Conservation (phyloP, 2,888 invertebrate species). For the Drosophila macrothrix region DNA sequence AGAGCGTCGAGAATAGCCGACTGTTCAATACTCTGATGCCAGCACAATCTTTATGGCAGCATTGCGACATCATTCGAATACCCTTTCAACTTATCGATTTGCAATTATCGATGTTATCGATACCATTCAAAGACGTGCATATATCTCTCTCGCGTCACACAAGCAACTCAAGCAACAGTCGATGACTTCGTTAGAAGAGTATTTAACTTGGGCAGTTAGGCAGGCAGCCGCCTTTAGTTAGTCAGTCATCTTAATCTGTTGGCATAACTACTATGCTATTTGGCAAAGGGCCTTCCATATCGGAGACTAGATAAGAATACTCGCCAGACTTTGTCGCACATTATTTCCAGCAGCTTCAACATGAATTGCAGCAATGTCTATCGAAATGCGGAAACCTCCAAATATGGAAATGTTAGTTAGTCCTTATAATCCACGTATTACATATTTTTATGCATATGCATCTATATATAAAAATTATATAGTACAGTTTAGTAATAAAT, state of each 20-base stretch:
- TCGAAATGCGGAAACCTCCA: background rate
- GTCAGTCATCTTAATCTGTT: slow-evolving; percentile 45
- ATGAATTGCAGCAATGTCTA: background rate
- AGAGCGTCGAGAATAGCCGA: background rate
- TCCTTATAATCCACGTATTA: background rate
- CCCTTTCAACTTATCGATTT: background rate
- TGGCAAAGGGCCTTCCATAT: slow-evolving; percentile 31
- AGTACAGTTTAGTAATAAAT: background rate
- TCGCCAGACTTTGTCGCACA: slow-evolving; percentile 1
- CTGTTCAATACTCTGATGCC: background rate
- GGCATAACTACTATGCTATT: slow-evolving; percentile 43
- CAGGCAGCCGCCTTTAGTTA: slow-evolving; percentile 29
- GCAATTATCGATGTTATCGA: no score
- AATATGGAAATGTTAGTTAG: background rate
- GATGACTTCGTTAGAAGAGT: background rate
- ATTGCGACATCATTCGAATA: no score
- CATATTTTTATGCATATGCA: background rate
- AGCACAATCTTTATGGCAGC: background rate
- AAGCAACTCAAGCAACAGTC: background rate
- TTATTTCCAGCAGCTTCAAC: slow-evolving; percentile 5
- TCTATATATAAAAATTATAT: background rate
- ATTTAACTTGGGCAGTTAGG: slow-evolving; percentile 17
- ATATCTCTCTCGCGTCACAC: no score
- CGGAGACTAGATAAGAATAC: slow-evolving; percentile 12
- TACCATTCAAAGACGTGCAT: no score